Evolutionary conservation across 2,888 invertebrate genomes (phyloP), one percentile per base, ranked within the genome.

Genomic region (Stenotaenia linearis): DNA sequence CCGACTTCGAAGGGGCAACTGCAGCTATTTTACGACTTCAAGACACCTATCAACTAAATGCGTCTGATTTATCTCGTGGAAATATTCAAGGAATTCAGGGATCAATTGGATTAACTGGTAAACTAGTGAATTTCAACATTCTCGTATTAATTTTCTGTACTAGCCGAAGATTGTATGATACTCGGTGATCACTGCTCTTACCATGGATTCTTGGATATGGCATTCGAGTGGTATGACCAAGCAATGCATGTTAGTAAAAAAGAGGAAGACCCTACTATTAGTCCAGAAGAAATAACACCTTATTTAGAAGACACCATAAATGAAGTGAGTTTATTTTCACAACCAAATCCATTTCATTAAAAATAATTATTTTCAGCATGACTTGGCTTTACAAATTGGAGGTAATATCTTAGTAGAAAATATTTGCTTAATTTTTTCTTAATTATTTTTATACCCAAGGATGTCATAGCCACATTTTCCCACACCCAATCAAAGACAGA

Each of bases 211-310:
- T 84, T 84, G 80, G 84, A 84, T 0, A 83, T 85, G 45, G 85
- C 86, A 10, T 82, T 86, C 12, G 84, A 86, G 80, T 86, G 86
- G 86, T 83, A 86, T 78, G 85, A 85, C 76, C 83, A 85, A 61
- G 84, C 86, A 1, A 82, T 84, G 75, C 79, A 79, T 21, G 81
- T 85, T 79, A 84, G 85, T 0, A 82, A 82, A 6, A 56, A 80
- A 5, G 85, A 85, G 79, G 82, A 83, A 15, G 85, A 85, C 80
- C 76, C 45, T 30, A 35, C 75, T 9, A 35, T 37, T 0, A 7
- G 32, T 0, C 12, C 35, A 4, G 75, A 75, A 32, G 35, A 75
- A 75, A 12, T 75, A 12, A 9, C 10, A 75, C 35, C 35, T 1
- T 75, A 30, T 35, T 75, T 75, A 37, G 35, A 75, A 32, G 21